Base-by-base conservation (phyloP, 1,140 invertebrate species). In the Hetaerina americana region DNA sequence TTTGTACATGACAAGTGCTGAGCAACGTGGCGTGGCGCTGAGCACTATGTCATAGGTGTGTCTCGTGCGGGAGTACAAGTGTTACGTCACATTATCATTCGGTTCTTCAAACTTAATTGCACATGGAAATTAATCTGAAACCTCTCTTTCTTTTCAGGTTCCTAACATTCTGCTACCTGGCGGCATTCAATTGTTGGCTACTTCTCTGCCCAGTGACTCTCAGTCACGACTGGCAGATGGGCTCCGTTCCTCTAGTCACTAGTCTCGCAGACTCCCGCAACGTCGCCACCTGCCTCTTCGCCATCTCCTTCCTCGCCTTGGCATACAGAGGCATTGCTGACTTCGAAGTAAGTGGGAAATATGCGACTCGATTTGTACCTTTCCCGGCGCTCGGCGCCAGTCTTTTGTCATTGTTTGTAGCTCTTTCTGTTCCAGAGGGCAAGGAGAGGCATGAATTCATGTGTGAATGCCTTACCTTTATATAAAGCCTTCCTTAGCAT, bases 211-310 rank as follows among this genome's bases (percentile, higher is more conserved):
- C 92, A 0, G 85, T 85, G 74, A 87, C 85, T 10, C 83, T 94
- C 0, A 91, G 90, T 73, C 92, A 93, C 77, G 92, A 94, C 78
- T 94, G 92, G 91, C 92, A 93, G 80, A 93, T 94, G 91, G 91
- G 91, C 27, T 93, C 91, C 12, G 85, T 94, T 66, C 90, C 91
- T 27, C 80, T 93, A 31, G 85, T 94, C 57, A 87, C 87, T 68
- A 87, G 86, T 40, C 78, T 87, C 5, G 84, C 83, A 67, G 92
- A 93, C 80, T 82, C 84, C 6, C 83, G 92, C 74, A 91, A 93
- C 78, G 76, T 93, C 57, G 82, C 88, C 26, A 90, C 91, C 0
- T 85, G 86, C 75, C 82, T 89, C 26, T 88, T 91, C 68, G 86
- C 89, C 75, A 83, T 85, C 69, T 80, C 86, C 15, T 82, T 86